phyloP scores from a whole-genome alignment of 2,113 vertebrate species.

The Eleginops maclovinus region DNA sequence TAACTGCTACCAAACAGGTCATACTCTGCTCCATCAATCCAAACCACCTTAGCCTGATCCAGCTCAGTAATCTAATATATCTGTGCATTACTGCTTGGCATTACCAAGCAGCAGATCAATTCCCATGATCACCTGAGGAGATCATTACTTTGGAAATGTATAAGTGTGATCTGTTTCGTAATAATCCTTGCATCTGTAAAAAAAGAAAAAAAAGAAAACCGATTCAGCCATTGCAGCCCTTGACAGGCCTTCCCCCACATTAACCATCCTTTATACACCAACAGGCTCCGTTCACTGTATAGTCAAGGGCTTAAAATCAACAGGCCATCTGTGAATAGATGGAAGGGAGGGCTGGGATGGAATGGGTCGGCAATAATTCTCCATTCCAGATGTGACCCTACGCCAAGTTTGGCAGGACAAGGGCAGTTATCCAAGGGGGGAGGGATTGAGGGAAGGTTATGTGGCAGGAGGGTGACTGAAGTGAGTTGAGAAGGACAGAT shows the following conservation, averaged over 20 bases:
- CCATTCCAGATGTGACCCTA: constrained; percentile 92
- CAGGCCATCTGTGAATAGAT: constrained; percentile 78
- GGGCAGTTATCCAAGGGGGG: constrained; percentile 52
- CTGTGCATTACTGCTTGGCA: constrained; percentile 18
- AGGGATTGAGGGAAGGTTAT: constrained; percentile 47
- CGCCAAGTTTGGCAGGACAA: constrained; percentile 77
- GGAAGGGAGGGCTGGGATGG: constrained; percentile 49
- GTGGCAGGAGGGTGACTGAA: constrained; percentile 34
- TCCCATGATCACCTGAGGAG: constrained; percentile 52
- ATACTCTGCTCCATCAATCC: constrained; percentile 19
- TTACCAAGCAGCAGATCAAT: constrained; percentile 21
- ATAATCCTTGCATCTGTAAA: constrained; percentile 86
- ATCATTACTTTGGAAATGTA: constrained; percentile 63
- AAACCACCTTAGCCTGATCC: constrained; percentile 3
- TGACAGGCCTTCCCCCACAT: constrained; percentile 20
- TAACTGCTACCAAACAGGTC: constrained; percentile 13
- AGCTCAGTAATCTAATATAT: constrained; percentile 22
- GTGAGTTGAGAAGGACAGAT: constrained; percentile 38
- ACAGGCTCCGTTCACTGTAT: constrained; percentile 74
- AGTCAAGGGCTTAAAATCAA: constrained; percentile 77
- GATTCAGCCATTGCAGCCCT: constrained; percentile 68
- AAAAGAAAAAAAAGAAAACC: no score
- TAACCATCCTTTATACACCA: constrained; percentile 55
- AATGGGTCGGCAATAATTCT: constrained; percentile 84
- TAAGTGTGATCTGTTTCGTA: constrained; percentile 64